phyloP scores from a whole-genome alignment of 2,888 invertebrate species.

The Drosophila nigritarsus region DNA sequence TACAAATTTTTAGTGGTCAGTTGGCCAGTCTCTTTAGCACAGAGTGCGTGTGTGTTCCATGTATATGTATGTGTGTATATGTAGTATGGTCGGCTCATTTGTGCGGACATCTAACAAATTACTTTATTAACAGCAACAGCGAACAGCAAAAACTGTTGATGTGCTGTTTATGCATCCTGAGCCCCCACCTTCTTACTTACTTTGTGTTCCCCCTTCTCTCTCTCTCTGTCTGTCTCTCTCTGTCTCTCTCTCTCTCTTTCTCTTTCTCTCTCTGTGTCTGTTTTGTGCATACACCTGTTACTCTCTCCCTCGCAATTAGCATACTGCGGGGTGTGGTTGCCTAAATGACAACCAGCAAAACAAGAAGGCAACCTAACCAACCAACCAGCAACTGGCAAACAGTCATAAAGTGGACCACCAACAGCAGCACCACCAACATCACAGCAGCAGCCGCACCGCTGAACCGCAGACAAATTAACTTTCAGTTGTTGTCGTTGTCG shows the following conservation, averaged over 20 bases:
- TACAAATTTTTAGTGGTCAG: slow-evolving; percentile 79
- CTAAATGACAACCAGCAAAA: slow-evolving; percentile 62
- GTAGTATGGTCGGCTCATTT: slow-evolving; percentile 57
- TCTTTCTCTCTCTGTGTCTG: slow-evolving; percentile 4
- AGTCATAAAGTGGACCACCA: slow-evolving; percentile 80
- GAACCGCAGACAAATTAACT: slow-evolving; percentile 63
- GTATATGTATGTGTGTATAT: slow-evolving; percentile 52
- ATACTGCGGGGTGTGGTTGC: slow-evolving; percentile 77
- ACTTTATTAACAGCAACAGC: slow-evolving; percentile 72
- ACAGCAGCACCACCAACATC: slow-evolving; percentile 57
- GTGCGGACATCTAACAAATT: slow-evolving; percentile 78
- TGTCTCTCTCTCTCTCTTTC: not conserved
- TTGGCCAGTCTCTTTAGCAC: slow-evolving; percentile 56
- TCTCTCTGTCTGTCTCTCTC: not conserved
- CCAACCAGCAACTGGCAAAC: slow-evolving; percentile 73
- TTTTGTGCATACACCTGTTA: slow-evolving; percentile 26
- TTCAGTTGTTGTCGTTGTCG: slow-evolving; percentile 49
- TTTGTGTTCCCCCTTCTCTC: not conserved
- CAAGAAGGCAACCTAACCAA: slow-evolving; percentile 51
- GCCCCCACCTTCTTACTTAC: slow-evolving; percentile 4
- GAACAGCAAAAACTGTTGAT: slow-evolving; percentile 73
- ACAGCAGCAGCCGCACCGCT: slow-evolving; percentile 22
- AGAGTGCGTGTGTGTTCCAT: slow-evolving; percentile 12
- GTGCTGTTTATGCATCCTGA: slow-evolving; percentile 68
- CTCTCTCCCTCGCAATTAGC: slow-evolving; percentile 75